A percentile compares a stretch with the other conserved stretches of the same genome.
Evolutionary conservation across 2,113 vertebrate genomes (phyloP).

Genomic region (Grallaria varia): DNA sequence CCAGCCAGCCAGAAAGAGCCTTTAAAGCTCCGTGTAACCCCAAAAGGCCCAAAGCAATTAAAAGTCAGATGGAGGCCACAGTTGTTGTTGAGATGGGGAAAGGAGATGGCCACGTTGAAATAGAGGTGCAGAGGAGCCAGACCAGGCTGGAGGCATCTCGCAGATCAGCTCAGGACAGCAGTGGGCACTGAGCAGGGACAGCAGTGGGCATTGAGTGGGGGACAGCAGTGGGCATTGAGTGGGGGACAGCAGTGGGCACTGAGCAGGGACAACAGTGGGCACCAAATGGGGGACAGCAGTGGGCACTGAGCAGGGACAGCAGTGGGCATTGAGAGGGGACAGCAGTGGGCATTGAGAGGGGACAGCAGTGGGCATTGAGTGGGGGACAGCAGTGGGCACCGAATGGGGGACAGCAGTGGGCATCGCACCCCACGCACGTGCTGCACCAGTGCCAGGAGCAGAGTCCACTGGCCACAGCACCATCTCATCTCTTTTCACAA

Average conservation of each 20-base stretch:
- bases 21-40: background rate
- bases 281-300: fast-evolving
- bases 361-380: fast-evolving
- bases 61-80: background rate
- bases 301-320: fast-evolving
- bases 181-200: too few species aligned
- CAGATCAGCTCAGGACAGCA: background rate
- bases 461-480: background rate
- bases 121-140: background rate
- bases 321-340: fast-evolving
- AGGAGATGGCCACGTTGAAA: background rate
- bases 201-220: fast-evolving
- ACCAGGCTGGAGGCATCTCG: background rate
- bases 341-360: fast-evolving
- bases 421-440: fast-evolving
- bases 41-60: background rate
- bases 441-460: background rate
- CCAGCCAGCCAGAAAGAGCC: background rate
- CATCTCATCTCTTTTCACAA: background rate
- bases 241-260: fast-evolving
- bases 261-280: fast-evolving
- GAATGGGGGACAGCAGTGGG: fast-evolving
- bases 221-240: fast-evolving
- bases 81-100: background rate
- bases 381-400: fast-evolving